These are phyloP conservation scores for Brassicogethes aeneus DNA, from an alignment of 2,888 invertebrate species.

Conservation along the genomic window DNA sequence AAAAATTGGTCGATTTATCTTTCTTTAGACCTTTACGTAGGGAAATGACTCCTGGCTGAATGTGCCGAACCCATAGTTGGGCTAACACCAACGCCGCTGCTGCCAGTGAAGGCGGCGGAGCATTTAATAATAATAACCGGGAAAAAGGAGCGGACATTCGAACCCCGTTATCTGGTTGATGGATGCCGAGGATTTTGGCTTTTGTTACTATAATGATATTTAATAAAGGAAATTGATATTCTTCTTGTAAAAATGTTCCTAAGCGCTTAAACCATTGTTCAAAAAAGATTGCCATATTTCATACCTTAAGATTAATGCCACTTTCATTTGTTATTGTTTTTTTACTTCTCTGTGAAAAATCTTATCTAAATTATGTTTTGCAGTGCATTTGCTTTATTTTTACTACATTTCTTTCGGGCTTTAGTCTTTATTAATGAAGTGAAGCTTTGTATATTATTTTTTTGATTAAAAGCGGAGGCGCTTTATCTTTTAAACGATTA, in stretches of 20 bases:
- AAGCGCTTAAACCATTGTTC: conserved; percentile 22
- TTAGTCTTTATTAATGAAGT: too few relatives aligned
- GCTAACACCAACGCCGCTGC: too few relatives aligned
- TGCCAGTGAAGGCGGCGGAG: too few relatives aligned
- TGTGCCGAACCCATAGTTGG: neutral
- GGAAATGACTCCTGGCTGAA: neutral
- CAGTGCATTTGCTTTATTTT: conserved; percentile 6
- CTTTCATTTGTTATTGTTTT: conserved; percentile 23
- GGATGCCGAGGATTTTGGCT: conserved; percentile 23
- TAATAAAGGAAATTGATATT: conserved; percentile 33
- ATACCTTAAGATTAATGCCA: conserved; percentile 22
- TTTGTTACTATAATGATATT: conserved; percentile 30
- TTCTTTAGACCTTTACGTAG: neutral
- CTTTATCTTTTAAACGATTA: too few relatives aligned
- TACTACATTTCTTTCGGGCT: too few relatives aligned
- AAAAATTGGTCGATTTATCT: neutral
- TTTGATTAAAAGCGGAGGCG: too few relatives aligned
- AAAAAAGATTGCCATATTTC: conserved; percentile 21
- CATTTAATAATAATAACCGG: conserved; percentile 6
- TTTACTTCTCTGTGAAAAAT: conserved; percentile 9
- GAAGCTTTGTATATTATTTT: too few relatives aligned
- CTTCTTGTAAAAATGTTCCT: conserved; percentile 26
- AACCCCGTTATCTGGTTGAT: conserved; percentile 26
- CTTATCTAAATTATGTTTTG: conserved; percentile 17
- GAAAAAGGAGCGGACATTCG: conserved; percentile 15